phyloP scores from a whole-genome alignment of 2,113 vertebrate genomes.

The Myotis davidii region DNA sequence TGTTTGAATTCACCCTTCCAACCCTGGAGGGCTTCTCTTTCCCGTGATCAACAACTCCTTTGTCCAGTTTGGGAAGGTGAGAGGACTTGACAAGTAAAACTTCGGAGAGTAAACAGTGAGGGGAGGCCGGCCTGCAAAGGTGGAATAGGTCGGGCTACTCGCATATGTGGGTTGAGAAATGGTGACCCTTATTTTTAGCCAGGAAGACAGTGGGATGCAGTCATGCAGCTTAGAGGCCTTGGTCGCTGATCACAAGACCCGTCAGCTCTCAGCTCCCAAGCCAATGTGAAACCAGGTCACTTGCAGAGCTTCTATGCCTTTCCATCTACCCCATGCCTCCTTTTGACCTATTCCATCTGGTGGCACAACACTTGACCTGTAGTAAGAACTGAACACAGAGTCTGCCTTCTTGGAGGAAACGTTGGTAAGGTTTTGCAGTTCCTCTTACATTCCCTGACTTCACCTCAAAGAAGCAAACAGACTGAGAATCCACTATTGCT shows the following conservation, averaged over 20 bases:
- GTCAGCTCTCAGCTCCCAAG: conserved; percentile 77
- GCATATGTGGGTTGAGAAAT: background rate
- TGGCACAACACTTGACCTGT: background rate
- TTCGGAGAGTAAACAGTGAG: background rate
- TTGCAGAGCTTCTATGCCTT: background rate
- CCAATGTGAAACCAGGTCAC: conserved; percentile 74
- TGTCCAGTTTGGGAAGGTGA: conserved; percentile 12
- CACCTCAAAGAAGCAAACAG: conserved; percentile 67
- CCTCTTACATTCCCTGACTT: conserved; percentile 80
- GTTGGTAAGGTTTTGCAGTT: conserved; percentile 77
- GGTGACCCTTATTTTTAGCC: conserved; percentile 25
- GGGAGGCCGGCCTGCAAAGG: background rate
- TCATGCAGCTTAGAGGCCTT: conserved; percentile 62
- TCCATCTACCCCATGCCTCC: background rate
- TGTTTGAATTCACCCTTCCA: conserved; percentile 32
- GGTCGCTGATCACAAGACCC: conserved; percentile 85
- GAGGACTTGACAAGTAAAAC: conserved; percentile 34
- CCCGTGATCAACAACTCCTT: background rate
- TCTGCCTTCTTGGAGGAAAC: conserved; percentile 47
- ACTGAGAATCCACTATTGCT: conserved; percentile 75
- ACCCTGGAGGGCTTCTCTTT: conserved; percentile 24
- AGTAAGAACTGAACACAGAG: conserved; percentile 9
- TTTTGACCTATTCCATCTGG: background rate
- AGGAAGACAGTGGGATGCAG: conserved; percentile 24
- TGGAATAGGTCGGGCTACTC: background rate